phyloP scores from a whole-genome alignment of 2,113 vertebrate species.

The Gallinago undulata region DNA sequence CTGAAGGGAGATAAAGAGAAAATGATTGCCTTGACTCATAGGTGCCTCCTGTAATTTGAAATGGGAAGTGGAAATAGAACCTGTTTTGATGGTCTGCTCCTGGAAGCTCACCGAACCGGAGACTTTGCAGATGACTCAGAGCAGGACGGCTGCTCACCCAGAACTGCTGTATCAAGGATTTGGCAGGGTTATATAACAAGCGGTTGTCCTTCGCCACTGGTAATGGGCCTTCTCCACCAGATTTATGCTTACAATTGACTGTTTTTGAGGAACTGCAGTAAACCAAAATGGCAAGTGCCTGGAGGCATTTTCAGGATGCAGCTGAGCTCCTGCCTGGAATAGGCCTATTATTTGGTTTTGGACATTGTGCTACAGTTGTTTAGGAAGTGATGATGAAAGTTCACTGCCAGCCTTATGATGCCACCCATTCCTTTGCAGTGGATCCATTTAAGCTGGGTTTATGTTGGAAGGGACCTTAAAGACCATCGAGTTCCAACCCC shows the following conservation, averaged over 20 bases:
- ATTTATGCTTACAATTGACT: neutral
- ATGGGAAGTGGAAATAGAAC: conserved; percentile 53
- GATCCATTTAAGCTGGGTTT: neutral
- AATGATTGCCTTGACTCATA: conserved; percentile 43
- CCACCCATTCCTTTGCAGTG: neutral
- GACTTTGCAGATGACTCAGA: conserved; percentile 48
- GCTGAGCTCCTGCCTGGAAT: neutral
- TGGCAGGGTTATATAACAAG: conserved; percentile 46
- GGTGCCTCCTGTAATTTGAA: conserved; percentile 41
- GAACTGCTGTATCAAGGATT: conserved; percentile 38
- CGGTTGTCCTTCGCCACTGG: neutral
- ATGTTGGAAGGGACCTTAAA: neutral
- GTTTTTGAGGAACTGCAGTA: neutral
- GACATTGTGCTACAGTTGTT: neutral
- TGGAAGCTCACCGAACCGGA: conserved; percentile 53
- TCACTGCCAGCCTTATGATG: neutral
- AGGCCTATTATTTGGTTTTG: neutral
- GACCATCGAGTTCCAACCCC: neutral
- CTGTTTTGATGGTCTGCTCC: conserved; percentile 47
- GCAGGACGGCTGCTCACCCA: neutral
- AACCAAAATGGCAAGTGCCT: conserved; percentile 1
- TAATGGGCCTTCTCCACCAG: neutral
- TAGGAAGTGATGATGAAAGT: neutral
- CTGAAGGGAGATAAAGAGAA: conserved; percentile 3
- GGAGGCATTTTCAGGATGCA: neutral